Evolutionary conservation across 2,113 vertebrate genomes (phyloP).

Genomic region (Callopanchax toddi): DNA sequence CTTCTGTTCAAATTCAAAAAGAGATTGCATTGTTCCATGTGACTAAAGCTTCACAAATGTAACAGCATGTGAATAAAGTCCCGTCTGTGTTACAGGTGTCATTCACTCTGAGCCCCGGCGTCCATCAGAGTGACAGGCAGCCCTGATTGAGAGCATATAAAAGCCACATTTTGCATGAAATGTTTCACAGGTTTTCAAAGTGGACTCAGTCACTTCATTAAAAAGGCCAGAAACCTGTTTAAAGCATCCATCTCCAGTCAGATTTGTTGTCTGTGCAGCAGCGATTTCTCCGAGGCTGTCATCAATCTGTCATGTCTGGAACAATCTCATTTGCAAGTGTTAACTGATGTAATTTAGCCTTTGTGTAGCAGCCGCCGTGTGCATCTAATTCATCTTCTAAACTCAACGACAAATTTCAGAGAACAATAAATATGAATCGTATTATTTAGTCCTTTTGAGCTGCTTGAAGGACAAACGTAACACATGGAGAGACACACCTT

Average conservation of each 20-base stretch:
- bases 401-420: neutral
- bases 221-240: slow-evolving; percentile 12
- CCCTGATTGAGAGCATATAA: slow-evolving; percentile 39
- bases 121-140: slow-evolving; percentile 52
- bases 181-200: slow-evolving; percentile 34
- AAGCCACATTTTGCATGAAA: slow-evolving; percentile 23
- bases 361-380: neutral
- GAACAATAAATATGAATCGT: neutral
- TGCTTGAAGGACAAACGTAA: neutral
- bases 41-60: slow-evolving; percentile 7
- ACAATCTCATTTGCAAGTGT: slow-evolving; percentile 6
- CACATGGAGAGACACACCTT: neutral
- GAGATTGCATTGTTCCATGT: neutral
- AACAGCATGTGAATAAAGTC: slow-evolving; percentile 13
- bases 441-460: neutral
- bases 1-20: too few species aligned
- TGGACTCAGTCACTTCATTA: slow-evolving; percentile 43
- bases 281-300: slow-evolving; percentile 15
- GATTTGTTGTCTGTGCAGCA: slow-evolving; percentile 17
- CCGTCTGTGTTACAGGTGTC: slow-evolving; percentile 44
- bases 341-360: neutral
- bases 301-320: slow-evolving; percentile 38
- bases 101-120: slow-evolving; percentile 38
- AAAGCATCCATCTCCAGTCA: slow-evolving; percentile 35
- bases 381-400: neutral